Conservation (phyloP, 2,113 vertebrate genomes). For the Hippocampus mohnikei region DNA sequence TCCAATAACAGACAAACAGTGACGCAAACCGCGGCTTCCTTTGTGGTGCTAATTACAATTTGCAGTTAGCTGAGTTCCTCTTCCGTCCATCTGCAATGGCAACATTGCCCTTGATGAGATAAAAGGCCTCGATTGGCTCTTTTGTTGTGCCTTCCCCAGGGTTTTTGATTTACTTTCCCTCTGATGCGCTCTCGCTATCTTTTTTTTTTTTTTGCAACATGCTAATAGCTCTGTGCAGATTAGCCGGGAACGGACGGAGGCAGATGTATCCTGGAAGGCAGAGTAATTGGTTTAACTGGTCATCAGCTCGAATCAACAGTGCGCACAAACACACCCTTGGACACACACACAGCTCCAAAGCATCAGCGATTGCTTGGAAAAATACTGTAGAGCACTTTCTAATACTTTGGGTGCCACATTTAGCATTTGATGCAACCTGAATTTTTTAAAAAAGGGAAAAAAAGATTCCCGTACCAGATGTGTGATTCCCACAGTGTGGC, state of each 20-base stretch:
- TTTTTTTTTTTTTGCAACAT: not conserved
- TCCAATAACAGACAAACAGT: not conserved
- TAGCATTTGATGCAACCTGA: not conserved
- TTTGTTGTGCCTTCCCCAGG: not conserved
- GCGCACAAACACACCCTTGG: not conserved
- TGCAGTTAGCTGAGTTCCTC: not conserved
- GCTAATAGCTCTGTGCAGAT: slow-evolving; percentile 5
- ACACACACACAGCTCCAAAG: not conserved
- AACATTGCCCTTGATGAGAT: not conserved
- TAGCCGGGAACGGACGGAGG: slow-evolving; percentile 19
- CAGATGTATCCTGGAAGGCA: slow-evolving; percentile 32
- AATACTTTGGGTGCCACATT: not conserved
- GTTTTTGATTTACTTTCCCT: not conserved
- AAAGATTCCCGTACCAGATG: too few species aligned
- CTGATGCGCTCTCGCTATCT: not conserved
- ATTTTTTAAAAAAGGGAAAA: too few species aligned
- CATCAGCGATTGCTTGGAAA: not conserved
- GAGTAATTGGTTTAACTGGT: slow-evolving; percentile 28
- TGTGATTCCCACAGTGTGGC: too few species aligned
- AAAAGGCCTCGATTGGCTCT: not conserved
- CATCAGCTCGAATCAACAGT: slow-evolving; percentile 13
- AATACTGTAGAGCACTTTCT: not conserved
- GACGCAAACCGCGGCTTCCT: not conserved
- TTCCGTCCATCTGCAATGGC: not conserved
- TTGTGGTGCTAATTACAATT: not conserved